Evolutionary conservation across 1,140 invertebrate genomes (phyloP).

Genomic region (Pentalonia nigronervosa): DNA sequence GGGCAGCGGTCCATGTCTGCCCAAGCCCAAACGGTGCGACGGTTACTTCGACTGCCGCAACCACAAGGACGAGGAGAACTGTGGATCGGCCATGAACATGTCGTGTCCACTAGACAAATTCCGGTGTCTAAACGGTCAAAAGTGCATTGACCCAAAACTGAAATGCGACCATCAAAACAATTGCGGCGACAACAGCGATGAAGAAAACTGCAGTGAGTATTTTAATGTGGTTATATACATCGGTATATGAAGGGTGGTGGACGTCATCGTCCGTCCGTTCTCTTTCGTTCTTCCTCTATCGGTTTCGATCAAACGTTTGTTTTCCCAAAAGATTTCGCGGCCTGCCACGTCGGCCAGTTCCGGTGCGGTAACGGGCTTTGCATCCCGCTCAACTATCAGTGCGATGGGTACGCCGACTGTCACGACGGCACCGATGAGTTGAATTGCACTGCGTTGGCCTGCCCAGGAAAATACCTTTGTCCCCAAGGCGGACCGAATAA

Average conservation of each 20-base stretch:
- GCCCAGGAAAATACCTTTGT: constrained; percentile 92
- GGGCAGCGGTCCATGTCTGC: constrained; percentile 73
- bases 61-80: constrained; percentile 83
- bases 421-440: constrained; percentile 87
- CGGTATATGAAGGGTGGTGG: not conserved
- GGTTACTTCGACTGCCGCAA: constrained; percentile 89
- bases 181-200: constrained; percentile 89
- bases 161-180: constrained; percentile 91
- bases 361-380: constrained; percentile 92
- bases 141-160: constrained; percentile 80
- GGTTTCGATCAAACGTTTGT: constrained; percentile 4
- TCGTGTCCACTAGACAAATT: constrained; percentile 88
- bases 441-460: constrained; percentile 87
- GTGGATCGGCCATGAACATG: constrained; percentile 68
- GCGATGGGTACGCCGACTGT: constrained; percentile 85
- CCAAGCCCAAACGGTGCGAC: constrained; percentile 86
- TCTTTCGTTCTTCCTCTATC: not conserved
- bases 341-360: constrained; percentile 90
- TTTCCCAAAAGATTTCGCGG: constrained; percentile 78
- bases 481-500: constrained; percentile 75
- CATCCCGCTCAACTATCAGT: constrained; percentile 83
- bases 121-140: constrained; percentile 81
- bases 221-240: not conserved
- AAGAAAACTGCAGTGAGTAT: constrained; percentile 81
- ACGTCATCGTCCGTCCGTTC: not conserved